phyloP scores from a whole-genome alignment of 2,113 vertebrate genomes.

The Bos javanicus region DNA sequence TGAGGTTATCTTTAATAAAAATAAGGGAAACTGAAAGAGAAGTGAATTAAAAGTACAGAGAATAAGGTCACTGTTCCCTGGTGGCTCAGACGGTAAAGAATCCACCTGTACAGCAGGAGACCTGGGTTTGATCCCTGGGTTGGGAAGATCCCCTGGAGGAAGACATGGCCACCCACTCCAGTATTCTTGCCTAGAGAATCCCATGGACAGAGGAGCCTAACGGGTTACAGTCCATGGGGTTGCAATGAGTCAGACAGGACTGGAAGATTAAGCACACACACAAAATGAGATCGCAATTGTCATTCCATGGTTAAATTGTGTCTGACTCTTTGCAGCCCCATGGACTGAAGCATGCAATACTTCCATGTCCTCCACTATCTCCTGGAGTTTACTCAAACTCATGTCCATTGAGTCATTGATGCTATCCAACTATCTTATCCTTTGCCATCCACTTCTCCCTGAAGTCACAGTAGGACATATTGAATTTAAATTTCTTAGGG shows the following conservation, averaged over 20 bases:
- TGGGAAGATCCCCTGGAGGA: not conserved
- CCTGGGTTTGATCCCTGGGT: not conserved
- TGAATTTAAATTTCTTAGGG: not conserved
- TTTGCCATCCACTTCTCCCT: not conserved
- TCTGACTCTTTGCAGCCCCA: not conserved
- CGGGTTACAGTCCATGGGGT: not conserved
- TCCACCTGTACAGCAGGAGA: fast-evolving
- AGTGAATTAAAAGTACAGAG: not conserved
- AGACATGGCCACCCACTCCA: not conserved
- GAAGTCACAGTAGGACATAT: not conserved
- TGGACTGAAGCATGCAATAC: not conserved
- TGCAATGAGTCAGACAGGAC: not conserved
- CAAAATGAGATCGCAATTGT: not conserved
- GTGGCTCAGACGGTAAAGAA: not conserved
- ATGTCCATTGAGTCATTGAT: not conserved
- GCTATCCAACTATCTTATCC: not conserved
- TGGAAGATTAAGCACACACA: not conserved
- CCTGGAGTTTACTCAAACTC: not conserved
- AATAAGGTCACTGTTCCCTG: not conserved
- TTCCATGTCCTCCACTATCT: not conserved
- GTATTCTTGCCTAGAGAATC: not conserved
- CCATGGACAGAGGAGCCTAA: not conserved
- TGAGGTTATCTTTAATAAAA: not conserved
- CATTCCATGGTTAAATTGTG: not conserved
- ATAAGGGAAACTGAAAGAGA: not conserved